These are phyloP conservation scores for Sycophila texana DNA, from an alignment of 2,888 invertebrate species.

Conservation along the genomic window DNA sequence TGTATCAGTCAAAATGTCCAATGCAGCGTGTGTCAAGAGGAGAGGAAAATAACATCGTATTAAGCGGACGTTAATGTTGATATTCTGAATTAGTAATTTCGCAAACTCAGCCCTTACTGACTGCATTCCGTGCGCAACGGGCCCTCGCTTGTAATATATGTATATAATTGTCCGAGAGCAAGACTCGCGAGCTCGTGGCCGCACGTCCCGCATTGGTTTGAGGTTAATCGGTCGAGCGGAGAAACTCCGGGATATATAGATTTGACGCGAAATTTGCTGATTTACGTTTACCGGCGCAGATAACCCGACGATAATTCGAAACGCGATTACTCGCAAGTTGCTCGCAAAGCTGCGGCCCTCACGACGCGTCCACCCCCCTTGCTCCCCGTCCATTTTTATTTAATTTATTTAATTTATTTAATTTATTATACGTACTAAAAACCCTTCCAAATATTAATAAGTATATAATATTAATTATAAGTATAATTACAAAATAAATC, in stretches of 20 bases:
- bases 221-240: constrained; percentile 41
- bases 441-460: no score
- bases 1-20: no score
- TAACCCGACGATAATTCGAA: constrained; percentile 50
- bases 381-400: neutral
- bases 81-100: constrained; percentile 42
- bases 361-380: no score
- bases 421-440: no score
- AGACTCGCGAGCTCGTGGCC: constrained; percentile 14
- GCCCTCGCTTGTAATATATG: neutral
- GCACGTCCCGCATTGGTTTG: constrained; percentile 17
- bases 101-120: constrained; percentile 2
- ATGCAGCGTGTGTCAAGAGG: no score
- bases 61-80: constrained; percentile 13
- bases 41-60: no score
- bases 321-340: constrained; percentile 38
- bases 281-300: constrained; percentile 49
- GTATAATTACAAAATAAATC: no score
- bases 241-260: constrained; percentile 2
- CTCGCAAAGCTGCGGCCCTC: no score
- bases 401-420: no score
- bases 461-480: no score
- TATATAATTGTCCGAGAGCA: constrained; percentile 31
- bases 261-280: constrained; percentile 44
- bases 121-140: neutral